Evolutionary conservation across 2,797 vertebrate species (phyloP), one percentile per base, ranked within the genome.

Genomic region (Phaenicophaeus curvirostris): DNA sequence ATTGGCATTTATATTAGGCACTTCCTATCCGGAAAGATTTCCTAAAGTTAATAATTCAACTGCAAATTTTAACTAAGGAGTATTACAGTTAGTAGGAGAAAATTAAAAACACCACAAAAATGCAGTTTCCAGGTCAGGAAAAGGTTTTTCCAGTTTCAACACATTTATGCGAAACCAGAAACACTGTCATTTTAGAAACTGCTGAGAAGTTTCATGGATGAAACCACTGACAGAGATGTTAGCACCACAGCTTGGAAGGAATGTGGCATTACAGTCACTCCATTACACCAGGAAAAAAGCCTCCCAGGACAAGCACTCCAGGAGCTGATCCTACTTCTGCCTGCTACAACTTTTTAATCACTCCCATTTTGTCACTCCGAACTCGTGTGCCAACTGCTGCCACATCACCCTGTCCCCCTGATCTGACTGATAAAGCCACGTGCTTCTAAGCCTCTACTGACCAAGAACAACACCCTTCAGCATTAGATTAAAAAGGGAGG

Each of bases 121-220:
- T 9, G 24, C 9, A 15, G 4, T 87, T 67, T 63, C 48, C 31
- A 82, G 15, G 23, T 37, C 23, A 87, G 15, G 4, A 25, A 11
- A 31, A 81, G 5, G 4, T 33, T 57, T 74, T 67, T 19, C 51
- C 24, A 58, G 30, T 58, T 83, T 85, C 57, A 82, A 74, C 14
- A 28, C 11, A 42, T 33, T 79, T 65, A 83, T 46, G 8, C 90
- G 61, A 89, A 67, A 69, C 4, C 4, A 15, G 4, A 59, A 93
- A 66, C 4, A 23, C 1, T 39, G 1, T 2, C 0, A 33, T 44
- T 85, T 42, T 14, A 31, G n/a, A 21, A 74, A 59, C 1, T 31
- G 46, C 12, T 13, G 15, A 9, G 11, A 11, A 37, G 9, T 76
- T 76, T 54, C 55, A 77, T 39, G 20, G 23, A 73, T 66, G 9